Conservation (phyloP, 2,797 vertebrate genomes). For the Kryptopterus vitreolus region DNA sequence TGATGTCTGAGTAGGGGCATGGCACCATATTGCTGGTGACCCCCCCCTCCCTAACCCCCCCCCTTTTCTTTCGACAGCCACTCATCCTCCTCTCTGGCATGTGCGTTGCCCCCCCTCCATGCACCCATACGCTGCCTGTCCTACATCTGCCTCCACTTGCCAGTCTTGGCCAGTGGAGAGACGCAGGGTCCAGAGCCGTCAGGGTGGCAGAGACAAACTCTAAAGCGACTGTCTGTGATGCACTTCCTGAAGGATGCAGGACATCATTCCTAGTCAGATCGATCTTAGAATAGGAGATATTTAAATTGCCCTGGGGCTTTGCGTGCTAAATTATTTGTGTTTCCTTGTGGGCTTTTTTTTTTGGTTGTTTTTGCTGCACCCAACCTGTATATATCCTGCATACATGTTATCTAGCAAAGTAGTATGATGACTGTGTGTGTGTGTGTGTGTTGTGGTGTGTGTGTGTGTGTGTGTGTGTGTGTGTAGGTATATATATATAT, state of each 20-base stretch:
- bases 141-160: slow-evolving; percentile 47
- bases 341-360: too few relatives aligned
- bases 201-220: slow-evolving; percentile 53
- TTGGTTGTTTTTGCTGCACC: too few relatives aligned
- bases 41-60: slow-evolving; percentile 49
- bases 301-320: neutral
- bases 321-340: neutral
- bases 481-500: neutral
- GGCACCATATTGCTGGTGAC: slow-evolving; percentile 48
- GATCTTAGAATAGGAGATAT: neutral
- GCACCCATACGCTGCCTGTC: slow-evolving; percentile 41
- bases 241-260: slow-evolving; percentile 46
- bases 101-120: slow-evolving; percentile 43
- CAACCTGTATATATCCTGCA: too few relatives aligned
- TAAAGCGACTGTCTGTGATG: slow-evolving; percentile 67
- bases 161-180: slow-evolving; percentile 53
- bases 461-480: too few relatives aligned
- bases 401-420: neutral
- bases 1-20: slow-evolving; percentile 50
- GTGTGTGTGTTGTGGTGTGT: too few relatives aligned
- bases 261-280: slow-evolving; percentile 16
- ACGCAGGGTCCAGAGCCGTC: slow-evolving; percentile 47
- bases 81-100: slow-evolving; percentile 51
- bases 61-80: slow-evolving; percentile 46
- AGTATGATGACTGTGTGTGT: neutral